Base-by-base conservation (phyloP, 1,140 invertebrate species). In the Zaprionus ornatus region DNA sequence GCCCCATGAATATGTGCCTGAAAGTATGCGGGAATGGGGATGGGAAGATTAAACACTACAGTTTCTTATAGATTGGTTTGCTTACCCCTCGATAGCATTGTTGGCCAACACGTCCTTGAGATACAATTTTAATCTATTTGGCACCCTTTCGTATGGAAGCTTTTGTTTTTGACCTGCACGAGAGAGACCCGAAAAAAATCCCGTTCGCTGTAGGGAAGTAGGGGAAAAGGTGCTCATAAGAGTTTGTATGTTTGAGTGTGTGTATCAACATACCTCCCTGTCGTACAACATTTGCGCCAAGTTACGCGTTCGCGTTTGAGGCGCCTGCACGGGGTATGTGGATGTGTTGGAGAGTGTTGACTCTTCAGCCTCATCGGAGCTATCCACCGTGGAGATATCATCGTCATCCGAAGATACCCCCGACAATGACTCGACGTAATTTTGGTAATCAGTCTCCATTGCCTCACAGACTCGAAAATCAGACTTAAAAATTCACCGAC, bases 1-100 rank as follows among this genome's bases (percentile, higher is more conserved):
- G 96, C 9, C 98, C 98, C 95, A 99, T 97, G 91, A 98, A 97
- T 42, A 98, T 95, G 93, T 99, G 97, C 71, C 94, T 94, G 35
- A 0, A 72, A 77, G 74, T 84, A 93, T 35, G 17, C 9, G 15
- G 23, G 15, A 9, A 32, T 29, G 52, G 23, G 6, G 2, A 23
- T 17, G 17, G 1, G 15, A 50, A 50, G 19, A 50, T 19, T 50
- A 50, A 23, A 19, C 21, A 4, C 15, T 32, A 48, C 1, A 19
- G 6, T 17, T 23, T 2, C 13, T 13, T 25, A 4, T 0, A 6
- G 45, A n/a, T 48, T 48, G 12, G 12, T 21, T 17, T 25, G 19
- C 73, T 85, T 86, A 86, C 86, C 93, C 92, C 67, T 93, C 92
- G 64, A 91, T 80, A 25, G 91, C 87, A 74, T 78, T 92, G 57